Evolutionary conservation across 2,888 invertebrate genomes (phyloP), one percentile per base, ranked within the genome.

Genomic region (Acleris sparsana): DNA sequence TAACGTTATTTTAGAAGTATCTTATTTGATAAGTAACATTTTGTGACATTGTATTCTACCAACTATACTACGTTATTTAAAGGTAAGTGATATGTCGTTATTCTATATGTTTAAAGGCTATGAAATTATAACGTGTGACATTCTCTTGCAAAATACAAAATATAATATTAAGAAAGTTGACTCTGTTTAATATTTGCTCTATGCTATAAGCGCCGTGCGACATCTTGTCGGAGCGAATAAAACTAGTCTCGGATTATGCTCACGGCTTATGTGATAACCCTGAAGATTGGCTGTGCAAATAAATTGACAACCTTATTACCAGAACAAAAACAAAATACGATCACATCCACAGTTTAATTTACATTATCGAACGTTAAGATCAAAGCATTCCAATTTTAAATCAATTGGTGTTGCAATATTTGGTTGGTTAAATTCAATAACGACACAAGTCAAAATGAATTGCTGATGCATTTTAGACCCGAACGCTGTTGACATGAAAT

Each of bases 231-330:
- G 46, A 6, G 20, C 51, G 60, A 61, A 56, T 65, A 65, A 64
- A 61, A 60, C 65, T 56, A 56, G 60, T 61, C 29, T 48, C 44
- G 55, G 65, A 65, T 65, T 65, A 65, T 56, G 44, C n/a, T 44
- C 22, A 3, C 56, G 13, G 65, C 60, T 61, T 61, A 61, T 56
- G 55, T 51, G 55, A 55, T 49, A 59, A 55, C 59, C 48, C 53
- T 43, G 20, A 20, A 55, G 58, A 58, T 51, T 56, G 55, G 43
- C 55, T 55, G 43, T 49, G 43, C 55, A 51, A 46, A 55, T 9
- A 33, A 39, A 13, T 39, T 39, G 39, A 39, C 39, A 39, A 39
- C 39, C 55, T 49, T 48, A 46, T 55, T 46, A 56, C 55, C 48
- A 55, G 7, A 17, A 46, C 46, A 46, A 17, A 6, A n/a, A 17